Conservation (phyloP, 2,113 vertebrate genomes). For the Xenopus laevis region DNA sequence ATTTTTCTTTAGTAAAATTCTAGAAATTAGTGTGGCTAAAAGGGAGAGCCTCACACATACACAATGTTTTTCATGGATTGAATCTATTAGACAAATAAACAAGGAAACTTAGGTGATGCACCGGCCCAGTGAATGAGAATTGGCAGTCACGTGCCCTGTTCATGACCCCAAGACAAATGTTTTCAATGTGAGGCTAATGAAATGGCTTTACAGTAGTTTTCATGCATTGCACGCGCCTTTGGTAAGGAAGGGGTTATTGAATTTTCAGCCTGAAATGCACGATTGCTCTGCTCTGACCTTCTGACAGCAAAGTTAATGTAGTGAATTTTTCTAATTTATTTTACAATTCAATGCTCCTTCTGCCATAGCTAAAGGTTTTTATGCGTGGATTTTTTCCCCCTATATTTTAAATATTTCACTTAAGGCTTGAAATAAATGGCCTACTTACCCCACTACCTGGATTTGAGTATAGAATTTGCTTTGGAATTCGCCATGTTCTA, state of each 20-base stretch:
- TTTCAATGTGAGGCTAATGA: slow-evolving; percentile 45
- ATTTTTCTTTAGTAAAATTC: too few species aligned
- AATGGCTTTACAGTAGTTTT: slow-evolving; percentile 42
- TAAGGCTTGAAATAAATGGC: neutral
- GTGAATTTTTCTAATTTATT: slow-evolving; percentile 45
- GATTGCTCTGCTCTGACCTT: slow-evolving; percentile 39
- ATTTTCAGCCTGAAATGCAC: slow-evolving; percentile 44
- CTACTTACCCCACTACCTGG: slow-evolving; percentile 10
- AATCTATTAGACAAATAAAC: slow-evolving; percentile 30
- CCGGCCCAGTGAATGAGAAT: slow-evolving; percentile 30
- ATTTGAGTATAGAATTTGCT: neutral
- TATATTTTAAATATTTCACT: neutral
- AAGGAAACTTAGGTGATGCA: slow-evolving; percentile 20
- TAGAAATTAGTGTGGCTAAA: too few species aligned
- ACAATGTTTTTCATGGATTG: slow-evolving; percentile 11
- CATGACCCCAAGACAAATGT: slow-evolving; percentile 45
- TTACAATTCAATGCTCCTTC: slow-evolving; percentile 31
- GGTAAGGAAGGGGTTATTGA: slow-evolving; percentile 42
- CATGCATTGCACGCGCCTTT: slow-evolving; percentile 33
- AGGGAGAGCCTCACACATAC: neutral
- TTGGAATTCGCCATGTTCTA: neutral
- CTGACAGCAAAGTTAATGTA: slow-evolving; percentile 45
- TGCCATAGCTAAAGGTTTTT: slow-evolving; percentile 1
- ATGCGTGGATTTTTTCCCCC: neutral
- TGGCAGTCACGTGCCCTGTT: slow-evolving; percentile 42